Percentiles rank a stretch among this genome's conserved stretches.
These are phyloP conservation scores for Erythrolamprus reginae DNA, from an alignment of 2,113 vertebrate species.

Conservation along the genomic window DNA sequence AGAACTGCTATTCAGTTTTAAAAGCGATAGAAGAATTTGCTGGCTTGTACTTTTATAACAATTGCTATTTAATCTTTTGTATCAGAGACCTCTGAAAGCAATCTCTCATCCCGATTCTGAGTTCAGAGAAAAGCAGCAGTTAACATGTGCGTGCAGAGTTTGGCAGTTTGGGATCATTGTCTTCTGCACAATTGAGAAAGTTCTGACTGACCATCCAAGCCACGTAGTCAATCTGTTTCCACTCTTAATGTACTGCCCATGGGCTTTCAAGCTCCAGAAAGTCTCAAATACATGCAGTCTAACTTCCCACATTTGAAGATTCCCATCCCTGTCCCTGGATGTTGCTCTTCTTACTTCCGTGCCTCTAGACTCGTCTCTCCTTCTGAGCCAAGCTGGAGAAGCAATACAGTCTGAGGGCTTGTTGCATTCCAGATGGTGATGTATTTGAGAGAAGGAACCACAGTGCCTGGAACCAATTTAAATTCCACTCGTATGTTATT, in stretches of 20 bases:
- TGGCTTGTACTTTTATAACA: neutral
- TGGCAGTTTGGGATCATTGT: neutral
- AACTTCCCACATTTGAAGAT: neutral
- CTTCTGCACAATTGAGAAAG: neutral
- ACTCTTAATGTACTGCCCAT: neutral
- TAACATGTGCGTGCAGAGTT: neutral
- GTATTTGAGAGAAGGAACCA: fast-evolving
- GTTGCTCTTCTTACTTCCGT: neutral
- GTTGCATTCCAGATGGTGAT: neutral
- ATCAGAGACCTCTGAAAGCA: neutral
- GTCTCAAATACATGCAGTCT: neutral
- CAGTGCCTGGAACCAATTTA: neutral
- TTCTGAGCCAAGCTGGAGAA: neutral
- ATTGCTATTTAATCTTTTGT: neutral
- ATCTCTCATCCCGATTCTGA: neutral
- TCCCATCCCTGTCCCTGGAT: neutral
- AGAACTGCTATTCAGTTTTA: neutral
- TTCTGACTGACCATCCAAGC: neutral
- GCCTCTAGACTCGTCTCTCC: neutral
- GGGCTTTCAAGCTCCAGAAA: neutral
- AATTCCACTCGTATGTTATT: neutral
- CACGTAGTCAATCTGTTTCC: neutral
- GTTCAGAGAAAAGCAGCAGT: neutral
- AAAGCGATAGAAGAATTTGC: neutral
- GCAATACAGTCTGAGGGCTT: fast-evolving